Evolutionary conservation across 64 coral and sea anemone species (phyloP), one percentile per base, ranked within the genome.

Genomic region (Platygyra sinensis): DNA sequence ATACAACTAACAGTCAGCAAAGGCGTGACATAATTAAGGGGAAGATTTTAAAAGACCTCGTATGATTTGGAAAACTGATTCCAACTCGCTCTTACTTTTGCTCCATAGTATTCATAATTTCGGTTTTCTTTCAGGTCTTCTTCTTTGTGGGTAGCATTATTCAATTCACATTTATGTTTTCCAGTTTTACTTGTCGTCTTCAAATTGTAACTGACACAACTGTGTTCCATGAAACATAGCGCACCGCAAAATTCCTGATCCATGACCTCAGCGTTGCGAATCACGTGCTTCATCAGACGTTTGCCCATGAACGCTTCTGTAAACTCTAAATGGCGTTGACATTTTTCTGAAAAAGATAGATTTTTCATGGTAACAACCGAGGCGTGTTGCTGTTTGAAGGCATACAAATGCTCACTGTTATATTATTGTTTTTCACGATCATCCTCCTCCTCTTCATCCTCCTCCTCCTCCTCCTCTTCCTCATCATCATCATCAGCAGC

Each of bases 181-280:
- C n/a, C 78, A 61, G 13, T 7, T 32, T 80, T 28, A 62, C 54
- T 32, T 17, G 13, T 5, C 10, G 28, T 27, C 25, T 30, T 80
- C 32, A 80, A 62, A 33, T 80, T 80, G 5, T 19, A 80, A 80
- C 54, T 62, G 28, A 32, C 52, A 33, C 78, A 80, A 29, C 62
- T 22, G 4, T 27, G 14, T 32, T 80, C 78, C 29, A 62, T 18
- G 30, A 31, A 80, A n/a, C 78, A 80, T 8, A 30, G 78, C 0
- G 29, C 28, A 14, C 5, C 14, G 29, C 78, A 80, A 10, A 61
- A 62, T 16, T 14, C 27, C 18, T 62, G 8, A 10, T 15, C 28
- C 3, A 30, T 62, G 54, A 62, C 30, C 29, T 61, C 25, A 80
- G 50, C 13, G 27, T 5, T 30, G 2, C 57, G 78, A 31, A 80